A percentile compares a stretch with the other conserved stretches of the same genome.
Conservation (phyloP, 2,888 invertebrate species). For the Lysandra coridon region DNA sequence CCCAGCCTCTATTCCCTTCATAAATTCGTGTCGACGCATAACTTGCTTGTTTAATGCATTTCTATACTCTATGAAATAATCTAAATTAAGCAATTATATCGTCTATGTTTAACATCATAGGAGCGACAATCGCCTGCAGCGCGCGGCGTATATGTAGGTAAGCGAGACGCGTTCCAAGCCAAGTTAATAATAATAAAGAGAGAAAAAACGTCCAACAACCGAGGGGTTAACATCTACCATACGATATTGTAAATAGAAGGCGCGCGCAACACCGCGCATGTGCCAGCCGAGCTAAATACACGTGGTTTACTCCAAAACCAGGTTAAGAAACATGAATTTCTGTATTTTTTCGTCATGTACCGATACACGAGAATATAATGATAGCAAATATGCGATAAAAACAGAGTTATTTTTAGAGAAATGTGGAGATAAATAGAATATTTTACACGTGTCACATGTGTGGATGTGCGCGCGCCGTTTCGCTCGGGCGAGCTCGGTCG, state of each 20-base stretch:
- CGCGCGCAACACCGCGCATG: constrained; percentile 45
- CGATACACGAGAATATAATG: neutral
- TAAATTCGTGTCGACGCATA: constrained; percentile 31
- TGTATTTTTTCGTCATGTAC: neutral
- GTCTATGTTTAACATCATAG: neutral
- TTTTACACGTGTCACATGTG: constrained; percentile 49
- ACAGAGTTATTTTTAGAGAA: neutral
- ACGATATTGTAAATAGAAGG: constrained; percentile 59
- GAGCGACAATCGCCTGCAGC: neutral
- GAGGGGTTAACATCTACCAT: constrained; percentile 73
- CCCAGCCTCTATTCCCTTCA: constrained; percentile 34
- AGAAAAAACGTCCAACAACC: constrained; percentile 67
- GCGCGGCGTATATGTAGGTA: constrained; percentile 20
- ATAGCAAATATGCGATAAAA: neutral
- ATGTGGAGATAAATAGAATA: neutral
- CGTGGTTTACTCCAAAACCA: constrained; percentile 13
- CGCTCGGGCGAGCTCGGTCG: constrained; percentile 50
- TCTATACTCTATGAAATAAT: constrained; percentile 32
- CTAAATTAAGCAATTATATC: constrained; percentile 6
- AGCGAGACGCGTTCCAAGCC: constrained; percentile 33
- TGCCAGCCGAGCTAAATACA: constrained; percentile 44
- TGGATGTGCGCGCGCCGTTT: constrained; percentile 49
- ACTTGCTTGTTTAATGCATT: constrained; percentile 28
- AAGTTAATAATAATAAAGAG: constrained; percentile 72
- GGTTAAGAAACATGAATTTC: constrained; percentile 21